Conservation (phyloP, 2,113 vertebrate genomes). For the Poeciliopsis prolifica region DNA sequence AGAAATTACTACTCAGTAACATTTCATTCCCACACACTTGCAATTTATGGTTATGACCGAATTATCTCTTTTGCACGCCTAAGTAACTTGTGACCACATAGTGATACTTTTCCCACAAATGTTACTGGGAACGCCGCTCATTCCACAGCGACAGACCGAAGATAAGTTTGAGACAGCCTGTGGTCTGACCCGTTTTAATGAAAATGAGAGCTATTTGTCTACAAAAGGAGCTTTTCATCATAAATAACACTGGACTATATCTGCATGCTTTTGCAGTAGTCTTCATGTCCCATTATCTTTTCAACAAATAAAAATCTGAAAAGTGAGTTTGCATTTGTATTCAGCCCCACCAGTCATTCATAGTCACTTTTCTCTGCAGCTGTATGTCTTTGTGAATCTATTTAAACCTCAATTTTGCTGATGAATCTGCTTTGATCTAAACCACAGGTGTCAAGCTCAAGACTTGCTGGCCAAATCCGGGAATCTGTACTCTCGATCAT, state of each 20-base stretch:
- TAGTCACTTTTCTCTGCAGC: no score
- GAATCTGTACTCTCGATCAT: no score
- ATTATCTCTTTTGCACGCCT: not conserved
- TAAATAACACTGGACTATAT: not conserved
- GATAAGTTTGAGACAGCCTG: not conserved
- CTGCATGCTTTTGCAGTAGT: not conserved
- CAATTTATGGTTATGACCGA: not conserved
- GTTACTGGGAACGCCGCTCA: not conserved
- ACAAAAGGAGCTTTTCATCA: not conserved
- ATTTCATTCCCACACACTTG: not conserved
- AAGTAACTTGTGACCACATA: not conserved
- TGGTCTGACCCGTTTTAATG: not conserved
- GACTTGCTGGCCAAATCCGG: no score
- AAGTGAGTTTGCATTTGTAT: not conserved
- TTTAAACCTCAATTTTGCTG: no score
- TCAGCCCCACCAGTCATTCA: not conserved
- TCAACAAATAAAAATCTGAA: not conserved
- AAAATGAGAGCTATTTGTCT: not conserved
- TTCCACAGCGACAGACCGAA: not conserved
- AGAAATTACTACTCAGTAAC: not conserved
- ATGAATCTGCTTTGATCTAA: no score
- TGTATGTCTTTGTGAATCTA: no score
- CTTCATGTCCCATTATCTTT: not conserved
- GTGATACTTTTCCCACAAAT: not conserved
- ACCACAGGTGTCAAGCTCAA: no score